A percentile compares a stretch with the other conserved stretches of the same genome.
Conservation (phyloP, 2,888 invertebrate species). For the Ypsolopha scabrella region DNA sequence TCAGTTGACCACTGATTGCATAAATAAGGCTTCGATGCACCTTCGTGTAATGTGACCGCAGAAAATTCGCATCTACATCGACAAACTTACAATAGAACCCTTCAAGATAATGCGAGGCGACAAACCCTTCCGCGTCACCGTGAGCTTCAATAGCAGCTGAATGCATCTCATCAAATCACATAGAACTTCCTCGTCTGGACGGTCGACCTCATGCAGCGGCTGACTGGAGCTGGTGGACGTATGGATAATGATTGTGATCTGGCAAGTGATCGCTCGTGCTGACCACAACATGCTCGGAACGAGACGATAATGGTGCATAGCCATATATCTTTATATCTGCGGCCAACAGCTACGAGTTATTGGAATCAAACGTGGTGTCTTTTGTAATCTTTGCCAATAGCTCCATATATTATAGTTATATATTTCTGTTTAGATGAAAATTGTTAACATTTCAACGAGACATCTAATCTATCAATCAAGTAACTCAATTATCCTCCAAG, state of each 20-base stretch:
- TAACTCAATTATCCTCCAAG: constrained; percentile 15
- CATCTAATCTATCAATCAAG: not conserved
- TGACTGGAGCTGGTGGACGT: not conserved
- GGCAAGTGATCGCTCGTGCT: constrained; percentile 41
- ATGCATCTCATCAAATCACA: constrained; percentile 23
- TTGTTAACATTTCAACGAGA: not conserved
- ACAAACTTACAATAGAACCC: constrained; percentile 34
- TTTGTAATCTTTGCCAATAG: constrained; percentile 9
- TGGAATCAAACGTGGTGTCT: constrained; percentile 29
- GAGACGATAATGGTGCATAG: constrained; percentile 56
- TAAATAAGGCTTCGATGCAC: constrained; percentile 53
- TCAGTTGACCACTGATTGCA: constrained; percentile 41
- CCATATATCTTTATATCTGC: constrained; percentile 41
- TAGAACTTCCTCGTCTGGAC: constrained; percentile 28
- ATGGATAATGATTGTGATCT: constrained; percentile 52
- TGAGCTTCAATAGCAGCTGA: constrained; percentile 17
- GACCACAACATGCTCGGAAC: constrained; percentile 59
- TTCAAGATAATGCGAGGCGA: constrained; percentile 48
- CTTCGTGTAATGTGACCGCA: constrained; percentile 48
- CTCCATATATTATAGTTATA: not conserved
- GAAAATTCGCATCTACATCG: constrained; percentile 45
- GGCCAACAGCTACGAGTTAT: constrained; percentile 36
- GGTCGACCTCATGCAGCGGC: constrained; percentile 8
- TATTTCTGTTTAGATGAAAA: too few species aligned
- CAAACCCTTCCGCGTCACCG: constrained; percentile 41